These are phyloP conservation scores for Echeneis naucrates DNA, from an alignment of 2,797 vertebrate species.

Conservation along the genomic window DNA sequence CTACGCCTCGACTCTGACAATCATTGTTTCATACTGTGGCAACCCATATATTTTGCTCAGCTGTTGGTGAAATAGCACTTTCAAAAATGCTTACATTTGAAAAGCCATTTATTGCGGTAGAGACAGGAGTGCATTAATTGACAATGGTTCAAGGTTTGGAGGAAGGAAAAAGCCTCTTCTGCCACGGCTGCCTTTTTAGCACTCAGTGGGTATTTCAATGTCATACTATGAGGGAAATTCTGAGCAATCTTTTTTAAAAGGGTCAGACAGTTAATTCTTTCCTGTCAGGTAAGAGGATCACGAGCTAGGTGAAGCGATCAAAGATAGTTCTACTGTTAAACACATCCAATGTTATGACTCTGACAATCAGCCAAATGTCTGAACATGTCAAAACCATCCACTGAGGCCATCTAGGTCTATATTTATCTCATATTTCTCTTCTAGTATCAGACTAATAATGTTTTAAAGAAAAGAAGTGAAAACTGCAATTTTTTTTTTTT, in stretches of 20 bases:
- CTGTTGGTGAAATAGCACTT: constrained; percentile 69
- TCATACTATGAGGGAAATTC: constrained; percentile 3
- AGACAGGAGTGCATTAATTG: constrained; percentile 39
- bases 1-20: constrained; percentile 58
- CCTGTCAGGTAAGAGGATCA: not conserved
- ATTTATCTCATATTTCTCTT: too few species aligned
- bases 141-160: constrained; percentile 32
- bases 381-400: not conserved
- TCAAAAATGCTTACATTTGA: constrained; percentile 53
- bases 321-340: constrained; percentile 16
- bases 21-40: constrained; percentile 63
- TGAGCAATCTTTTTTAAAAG: constrained; percentile 2
- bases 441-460: too few species aligned
- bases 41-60: constrained; percentile 57
- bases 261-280: constrained; percentile 10
- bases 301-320: not conserved
- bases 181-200: constrained; percentile 3
- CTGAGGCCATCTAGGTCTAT: too few species aligned
- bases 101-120: constrained; percentile 44
- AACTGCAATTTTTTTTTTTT: too few species aligned
- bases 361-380: constrained; percentile 10
- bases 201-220: constrained; percentile 11
- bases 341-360: not conserved
- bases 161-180: constrained; percentile 20
- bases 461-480: too few species aligned